Percentiles rank a stretch among this genome's conserved stretches.
Conservation (phyloP, 1,140 invertebrate species). For the Zaprionus ornatus region DNA sequence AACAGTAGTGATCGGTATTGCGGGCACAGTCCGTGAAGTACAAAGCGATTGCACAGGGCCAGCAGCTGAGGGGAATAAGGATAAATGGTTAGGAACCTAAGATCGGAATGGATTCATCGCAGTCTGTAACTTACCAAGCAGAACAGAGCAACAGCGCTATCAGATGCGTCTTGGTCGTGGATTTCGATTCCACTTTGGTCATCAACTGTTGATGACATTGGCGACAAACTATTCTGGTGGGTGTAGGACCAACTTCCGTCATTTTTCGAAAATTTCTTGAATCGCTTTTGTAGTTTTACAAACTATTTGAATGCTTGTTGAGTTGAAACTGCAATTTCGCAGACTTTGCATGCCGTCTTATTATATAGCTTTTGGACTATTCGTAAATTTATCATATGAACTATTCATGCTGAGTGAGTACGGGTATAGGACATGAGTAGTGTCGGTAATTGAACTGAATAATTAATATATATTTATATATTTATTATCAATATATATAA, state of each 20-base stretch:
- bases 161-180: slow-evolving; percentile 7
- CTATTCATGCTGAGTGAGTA: no score
- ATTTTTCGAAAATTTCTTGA: neutral
- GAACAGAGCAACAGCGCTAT: slow-evolving; percentile 19
- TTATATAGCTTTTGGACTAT: no score
- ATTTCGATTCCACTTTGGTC: neutral
- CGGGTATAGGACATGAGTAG: no score
- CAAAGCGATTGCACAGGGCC: neutral
- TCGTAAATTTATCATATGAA: no score
- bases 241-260: neutral
- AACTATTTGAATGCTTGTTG: neutral
- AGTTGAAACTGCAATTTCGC: neutral
- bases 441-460: no score
- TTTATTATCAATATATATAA: no score
- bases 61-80: neutral
- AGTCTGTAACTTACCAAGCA: neutral
- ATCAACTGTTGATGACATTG: slow-evolving; percentile 13
- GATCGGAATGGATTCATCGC: no score
- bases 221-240: neutral
- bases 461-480: no score
- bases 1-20: slow-evolving; percentile 8
- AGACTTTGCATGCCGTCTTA: no score
- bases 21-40: slow-evolving; percentile 8
- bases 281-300: neutral
- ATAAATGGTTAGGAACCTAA: neutral